Evolutionary conservation across 2,797 vertebrate species (phyloP).

Genomic region (Glossophaga mutica): DNA sequence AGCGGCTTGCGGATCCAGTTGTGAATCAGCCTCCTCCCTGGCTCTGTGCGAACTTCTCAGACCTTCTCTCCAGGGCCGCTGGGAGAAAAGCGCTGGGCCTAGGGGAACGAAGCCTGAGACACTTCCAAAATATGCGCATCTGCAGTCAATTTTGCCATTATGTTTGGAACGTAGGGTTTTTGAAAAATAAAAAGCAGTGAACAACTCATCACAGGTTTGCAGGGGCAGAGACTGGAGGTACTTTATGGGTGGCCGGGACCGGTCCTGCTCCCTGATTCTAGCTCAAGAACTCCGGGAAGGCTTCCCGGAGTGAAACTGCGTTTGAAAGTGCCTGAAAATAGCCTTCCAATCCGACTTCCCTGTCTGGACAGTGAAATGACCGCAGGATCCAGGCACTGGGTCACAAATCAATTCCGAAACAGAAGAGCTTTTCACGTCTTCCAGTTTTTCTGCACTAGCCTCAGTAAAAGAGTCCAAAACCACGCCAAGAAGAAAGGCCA

Average conservation of each 20-base stretch:
- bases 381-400: not conserved
- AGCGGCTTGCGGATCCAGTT: not conserved
- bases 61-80: not conserved
- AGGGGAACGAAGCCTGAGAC: not conserved
- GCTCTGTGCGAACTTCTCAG: not conserved
- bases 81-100: not conserved
- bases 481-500: not conserved
- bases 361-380: not conserved
- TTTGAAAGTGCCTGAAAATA: constrained; percentile 25
- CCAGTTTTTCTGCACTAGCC: constrained; percentile 8
- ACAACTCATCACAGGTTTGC: not conserved
- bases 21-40: not conserved
- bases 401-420: constrained; percentile 35
- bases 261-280: not conserved
- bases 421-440: not conserved
- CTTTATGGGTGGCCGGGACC: not conserved
- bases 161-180: not conserved
- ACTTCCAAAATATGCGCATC: not conserved
- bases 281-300: constrained; percentile 25
- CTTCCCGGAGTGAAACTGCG: constrained; percentile 6
- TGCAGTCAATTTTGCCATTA: not conserved
- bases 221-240: not conserved
- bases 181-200: not conserved
- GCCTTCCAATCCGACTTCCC: not conserved
- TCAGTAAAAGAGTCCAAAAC: not conserved